Conservation (phyloP, 2,113 vertebrate species). For the Cyprinodon tularosa region DNA sequence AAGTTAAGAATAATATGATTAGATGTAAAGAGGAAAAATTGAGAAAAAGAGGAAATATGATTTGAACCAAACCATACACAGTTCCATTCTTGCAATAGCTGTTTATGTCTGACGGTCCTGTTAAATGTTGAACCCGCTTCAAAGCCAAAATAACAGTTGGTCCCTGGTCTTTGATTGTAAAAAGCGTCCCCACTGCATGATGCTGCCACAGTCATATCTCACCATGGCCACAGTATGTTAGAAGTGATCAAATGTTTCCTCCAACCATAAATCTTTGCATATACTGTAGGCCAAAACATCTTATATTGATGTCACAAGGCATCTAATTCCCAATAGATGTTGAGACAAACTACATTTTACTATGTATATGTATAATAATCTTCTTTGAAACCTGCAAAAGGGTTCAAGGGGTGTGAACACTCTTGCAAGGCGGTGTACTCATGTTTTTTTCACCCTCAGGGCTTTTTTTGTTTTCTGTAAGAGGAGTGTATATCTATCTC, state of each 20-base stretch:
- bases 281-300: neutral
- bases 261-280: neutral
- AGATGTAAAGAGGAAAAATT: neutral
- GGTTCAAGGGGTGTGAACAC: neutral
- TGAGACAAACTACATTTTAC: neutral
- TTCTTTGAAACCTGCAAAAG: too few relatives aligned
- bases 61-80: too few relatives aligned
- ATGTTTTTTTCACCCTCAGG: conserved; percentile 3
- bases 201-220: neutral
- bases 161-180: neutral
- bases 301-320: neutral
- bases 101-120: too few relatives aligned
- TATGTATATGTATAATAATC: too few relatives aligned
- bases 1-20: neutral
- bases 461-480: conserved; percentile 18
- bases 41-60: neutral
- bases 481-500: conserved; percentile 24
- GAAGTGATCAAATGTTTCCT: too few relatives aligned
- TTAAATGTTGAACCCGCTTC: too few relatives aligned
- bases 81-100: too few relatives aligned
- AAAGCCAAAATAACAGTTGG: too few relatives aligned
- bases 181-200: neutral
- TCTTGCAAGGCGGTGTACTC: neutral
- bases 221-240: too few relatives aligned
- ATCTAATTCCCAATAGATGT: neutral